Conservation (phyloP, 2,888 invertebrate genomes). For the Campoletis raptor region DNA sequence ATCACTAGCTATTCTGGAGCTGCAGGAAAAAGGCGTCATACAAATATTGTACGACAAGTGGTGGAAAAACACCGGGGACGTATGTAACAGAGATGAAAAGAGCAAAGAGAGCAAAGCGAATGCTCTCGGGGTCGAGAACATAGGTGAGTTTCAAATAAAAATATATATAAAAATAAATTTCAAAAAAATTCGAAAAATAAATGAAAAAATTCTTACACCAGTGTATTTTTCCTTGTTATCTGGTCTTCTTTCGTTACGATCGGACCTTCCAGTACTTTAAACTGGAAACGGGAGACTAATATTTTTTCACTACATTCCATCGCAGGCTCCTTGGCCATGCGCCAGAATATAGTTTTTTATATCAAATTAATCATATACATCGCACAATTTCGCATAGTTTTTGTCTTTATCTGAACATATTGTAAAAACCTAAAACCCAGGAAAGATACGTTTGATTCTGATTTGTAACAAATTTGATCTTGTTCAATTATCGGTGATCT, state of each 20-base stretch:
- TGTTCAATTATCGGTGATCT: neutral
- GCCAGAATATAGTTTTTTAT: constrained; percentile 13
- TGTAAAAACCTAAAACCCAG: neutral
- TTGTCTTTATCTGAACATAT: neutral
- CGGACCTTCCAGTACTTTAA: neutral
- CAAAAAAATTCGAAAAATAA: no score
- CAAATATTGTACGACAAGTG: constrained; percentile 98
- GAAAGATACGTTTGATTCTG: neutral
- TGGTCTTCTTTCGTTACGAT: neutral
- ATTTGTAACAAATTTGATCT: neutral
- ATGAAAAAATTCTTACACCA: constrained; percentile 11
- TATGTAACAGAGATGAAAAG: constrained; percentile 94
- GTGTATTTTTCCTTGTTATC: constrained; percentile 9
- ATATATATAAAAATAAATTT: neutral
- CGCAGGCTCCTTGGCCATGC: constrained; percentile 13
- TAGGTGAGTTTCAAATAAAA: constrained; percentile 86
- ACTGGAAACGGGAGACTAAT: neutral
- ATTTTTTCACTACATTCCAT: constrained; percentile 22
- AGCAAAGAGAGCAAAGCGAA: constrained; percentile 97
- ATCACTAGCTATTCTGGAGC: constrained; percentile 96
- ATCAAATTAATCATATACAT: neutral
- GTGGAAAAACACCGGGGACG: constrained; percentile 99
- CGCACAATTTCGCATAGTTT: constrained; percentile 6
- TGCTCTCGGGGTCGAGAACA: constrained; percentile 95
- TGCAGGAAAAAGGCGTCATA: constrained; percentile 97